These are phyloP conservation scores for Eriocheir sinensis DNA, from an alignment of 1,140 invertebrate genomes.

Conservation along the genomic window DNA sequence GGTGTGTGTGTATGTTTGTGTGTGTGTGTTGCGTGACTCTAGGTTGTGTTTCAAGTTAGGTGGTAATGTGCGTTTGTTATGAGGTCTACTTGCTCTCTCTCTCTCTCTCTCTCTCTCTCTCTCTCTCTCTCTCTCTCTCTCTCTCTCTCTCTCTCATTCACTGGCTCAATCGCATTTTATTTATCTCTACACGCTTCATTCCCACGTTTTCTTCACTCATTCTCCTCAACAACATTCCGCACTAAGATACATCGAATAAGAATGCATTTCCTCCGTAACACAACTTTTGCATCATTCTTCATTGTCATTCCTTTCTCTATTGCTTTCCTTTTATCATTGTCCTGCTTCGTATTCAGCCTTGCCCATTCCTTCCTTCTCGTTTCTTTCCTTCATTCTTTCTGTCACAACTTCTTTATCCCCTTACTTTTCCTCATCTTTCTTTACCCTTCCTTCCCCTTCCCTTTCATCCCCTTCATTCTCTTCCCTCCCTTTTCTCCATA, in stretches of 20 bases:
- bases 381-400: not conserved
- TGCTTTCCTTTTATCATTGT: not conserved
- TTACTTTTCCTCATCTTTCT: not conserved
- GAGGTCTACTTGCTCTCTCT: not conserved
- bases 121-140: constrained; percentile 47
- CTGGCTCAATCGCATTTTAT: not conserved
- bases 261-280: not conserved
- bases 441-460: not conserved
- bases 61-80: not conserved
- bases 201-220: not conserved
- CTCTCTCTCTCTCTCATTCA: constrained; percentile 36
- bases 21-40: constrained; percentile 13
- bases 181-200: not conserved
- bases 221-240: not conserved
- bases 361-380: not conserved
- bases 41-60: not conserved
- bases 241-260: not conserved
- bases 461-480: not conserved
- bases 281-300: not conserved
- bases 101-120: constrained; percentile 43
- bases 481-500: not conserved
- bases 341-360: not conserved
- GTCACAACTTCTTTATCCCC: not conserved
- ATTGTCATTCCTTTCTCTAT: not conserved
- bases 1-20: not conserved